Conservation (phyloP, 2,888 invertebrate species). For the Acleris holmiana region DNA sequence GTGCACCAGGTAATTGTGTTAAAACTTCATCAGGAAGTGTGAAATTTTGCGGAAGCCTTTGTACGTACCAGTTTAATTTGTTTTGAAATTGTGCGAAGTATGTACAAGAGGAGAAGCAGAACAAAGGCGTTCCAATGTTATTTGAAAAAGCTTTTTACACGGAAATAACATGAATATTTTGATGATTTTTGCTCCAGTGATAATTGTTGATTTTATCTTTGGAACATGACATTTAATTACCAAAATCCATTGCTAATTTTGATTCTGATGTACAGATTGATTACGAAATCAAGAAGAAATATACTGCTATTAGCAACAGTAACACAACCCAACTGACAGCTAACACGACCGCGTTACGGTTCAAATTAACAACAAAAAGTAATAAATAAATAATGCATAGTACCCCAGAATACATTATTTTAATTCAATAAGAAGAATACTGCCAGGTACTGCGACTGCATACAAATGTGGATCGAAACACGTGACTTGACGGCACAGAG, state of each 20-base stretch:
- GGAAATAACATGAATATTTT: background rate
- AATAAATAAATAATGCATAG: constrained; percentile 69
- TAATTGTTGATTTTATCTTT: background rate
- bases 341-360: constrained; percentile 33
- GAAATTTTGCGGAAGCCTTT: constrained; percentile 72
- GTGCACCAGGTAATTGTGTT: constrained; percentile 80
- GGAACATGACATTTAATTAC: too few species aligned
- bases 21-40: constrained; percentile 82
- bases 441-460: constrained; percentile 57
- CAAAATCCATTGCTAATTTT: too few species aligned
- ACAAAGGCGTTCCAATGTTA: constrained; percentile 35
- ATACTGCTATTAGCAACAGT: background rate
- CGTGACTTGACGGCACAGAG: constrained; percentile 50
- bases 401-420: constrained; percentile 56
- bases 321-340: constrained; percentile 19
- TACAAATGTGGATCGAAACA: constrained; percentile 65
- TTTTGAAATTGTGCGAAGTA: constrained; percentile 62
- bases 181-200: background rate
- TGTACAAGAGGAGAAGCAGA: constrained; percentile 48
- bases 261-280: background rate
- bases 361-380: constrained; percentile 55
- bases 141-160: constrained; percentile 9
- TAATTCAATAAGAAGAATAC: constrained; percentile 64
- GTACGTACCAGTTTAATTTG: constrained; percentile 74
- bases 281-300: background rate